Evolutionary conservation across 1,140 invertebrate species (phyloP), one percentile per base, ranked within the genome.

Genomic region (Nephila pilipes): DNA sequence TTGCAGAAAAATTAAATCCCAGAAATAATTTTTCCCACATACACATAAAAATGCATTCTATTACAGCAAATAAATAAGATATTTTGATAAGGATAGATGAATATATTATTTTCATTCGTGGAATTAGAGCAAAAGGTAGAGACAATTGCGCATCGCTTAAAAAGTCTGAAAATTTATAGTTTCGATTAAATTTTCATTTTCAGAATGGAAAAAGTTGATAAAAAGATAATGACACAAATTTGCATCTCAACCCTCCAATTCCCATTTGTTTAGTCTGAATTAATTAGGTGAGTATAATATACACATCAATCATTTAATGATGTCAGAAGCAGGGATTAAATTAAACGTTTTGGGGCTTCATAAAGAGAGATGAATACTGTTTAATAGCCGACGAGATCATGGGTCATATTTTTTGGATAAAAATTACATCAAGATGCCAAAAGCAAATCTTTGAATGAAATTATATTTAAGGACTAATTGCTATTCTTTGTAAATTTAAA

Each of bases 221-320:
- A 92, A 85, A 92, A 85, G 80, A 25, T 92, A 92, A 92, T 92
- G 81, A 46, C 63, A 29, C 22, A 54, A 87, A 92, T 92, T 87
- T 87, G 46, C 91, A 92, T 92, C 12, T 29, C 14, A 75, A 79
- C 25, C 55, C 83, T 75, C 29, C 36, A 87, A 79, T 14, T 57
- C 65, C 36, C 29, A 80, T 92, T 46, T 87, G 85, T 57, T 55
- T 92, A 20, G 36, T 57, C 4, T 18, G 63, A 79, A 92, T 92
- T 92, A 92, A 92, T 92, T 55, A 92, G 81, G 79, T 75, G 10
- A 38, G 20, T 25, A 32, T 46, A 20, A 46, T 69, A 16, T 3
- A n/a, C 16, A 54, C 65, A 92, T 92, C 91, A 75, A 92, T 92
- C 91, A 87, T n/a, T 36, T 55, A 16, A 54, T 60, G 22, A 75